Evolutionary conservation across 2,888 invertebrate species (phyloP), one percentile per base, ranked within the genome.

Genomic region (Pyrrhosoma nymphula): DNA sequence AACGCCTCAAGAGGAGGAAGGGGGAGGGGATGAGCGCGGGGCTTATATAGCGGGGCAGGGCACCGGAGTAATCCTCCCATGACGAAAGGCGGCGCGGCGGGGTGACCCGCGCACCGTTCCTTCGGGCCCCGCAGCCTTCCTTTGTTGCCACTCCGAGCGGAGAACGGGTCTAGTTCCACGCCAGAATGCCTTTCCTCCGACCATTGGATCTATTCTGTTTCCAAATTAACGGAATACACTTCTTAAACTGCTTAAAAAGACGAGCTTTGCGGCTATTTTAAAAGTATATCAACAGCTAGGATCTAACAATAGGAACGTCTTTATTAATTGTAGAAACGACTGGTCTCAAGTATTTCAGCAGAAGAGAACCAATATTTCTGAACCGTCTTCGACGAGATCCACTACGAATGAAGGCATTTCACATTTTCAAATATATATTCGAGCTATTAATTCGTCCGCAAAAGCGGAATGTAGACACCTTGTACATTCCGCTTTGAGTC

Each of bases 21-120:
- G 16, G 82, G n/a, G 12, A 75, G 30, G 30, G 82, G 82, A 12
- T n/a, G 82, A 35, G 30, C 8, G 35, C 1, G 82, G 26, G 82
- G 82, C 26, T 47, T 47, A 47, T 47, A 47, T 47, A 35, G 35
- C 10, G 82, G 16, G 82, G 82, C 26, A 26, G 82, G 16, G 14
- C 82, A 26, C 75, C 75, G 75, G 35, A 82, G 35, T 82, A 35
- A 82, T 35, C 82, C 82, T 82, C 82, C 35, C 82, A 82, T 82
- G 82, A 82, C 35, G 35, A 82, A 35, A 82, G 23, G 30, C 82
- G 16, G 30, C 82, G 82, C 82, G 16, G 30, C 82, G 82, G 82
- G 69, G 35, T 10, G 14, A 82, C 0, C 12, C 82, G 35, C 35
- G 16, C 82, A 30, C 82, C 82, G 82, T 35, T 18, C 16, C 30